Conservation (phyloP, 1,140 invertebrate species). For the Pinna nobilis region DNA sequence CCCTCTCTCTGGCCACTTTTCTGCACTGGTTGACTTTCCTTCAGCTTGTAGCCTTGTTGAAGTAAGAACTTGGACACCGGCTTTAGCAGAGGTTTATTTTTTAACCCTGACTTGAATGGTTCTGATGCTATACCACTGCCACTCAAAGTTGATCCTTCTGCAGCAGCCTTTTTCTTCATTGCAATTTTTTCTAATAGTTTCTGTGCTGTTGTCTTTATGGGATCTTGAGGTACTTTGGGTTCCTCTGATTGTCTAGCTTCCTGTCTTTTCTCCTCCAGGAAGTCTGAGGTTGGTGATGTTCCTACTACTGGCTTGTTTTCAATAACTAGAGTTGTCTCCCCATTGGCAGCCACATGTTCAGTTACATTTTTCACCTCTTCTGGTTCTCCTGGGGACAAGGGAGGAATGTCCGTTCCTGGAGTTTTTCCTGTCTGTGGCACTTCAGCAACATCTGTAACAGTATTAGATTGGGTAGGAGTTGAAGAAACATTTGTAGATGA, state of each 20-base stretch:
- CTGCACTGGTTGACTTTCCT: no score
- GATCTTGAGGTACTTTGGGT: not conserved
- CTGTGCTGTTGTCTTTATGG: conserved; percentile 13
- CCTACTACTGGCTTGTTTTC: conserved; percentile 13
- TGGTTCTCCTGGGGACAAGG: conserved; percentile 12
- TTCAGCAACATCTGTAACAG: not conserved
- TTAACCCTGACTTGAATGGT: not conserved
- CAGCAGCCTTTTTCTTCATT: conserved; percentile 14
- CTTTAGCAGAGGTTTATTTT: not conserved
- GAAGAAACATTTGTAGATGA: not conserved
- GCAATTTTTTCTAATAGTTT: conserved; percentile 18
- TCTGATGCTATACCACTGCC: conserved; percentile 2
- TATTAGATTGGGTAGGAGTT: not conserved
- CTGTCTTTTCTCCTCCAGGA: conserved; percentile 6
- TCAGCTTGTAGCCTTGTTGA: conserved; percentile 5
- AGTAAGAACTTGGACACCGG: conserved; percentile 9
- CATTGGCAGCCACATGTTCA: not conserved
- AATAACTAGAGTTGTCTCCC: conserved; percentile 4
- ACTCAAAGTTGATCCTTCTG: no score
- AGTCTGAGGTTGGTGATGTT: conserved; percentile 16
- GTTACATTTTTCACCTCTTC: conserved; percentile 24
- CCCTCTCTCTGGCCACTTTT: conserved; percentile 4
- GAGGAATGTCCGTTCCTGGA: conserved; percentile 4
- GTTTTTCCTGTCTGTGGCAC: not conserved
- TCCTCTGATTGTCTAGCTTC: conserved; percentile 2